Base-by-base conservation (phyloP, 2,797 vertebrate species). In the Pangasius krempfi region DNA sequence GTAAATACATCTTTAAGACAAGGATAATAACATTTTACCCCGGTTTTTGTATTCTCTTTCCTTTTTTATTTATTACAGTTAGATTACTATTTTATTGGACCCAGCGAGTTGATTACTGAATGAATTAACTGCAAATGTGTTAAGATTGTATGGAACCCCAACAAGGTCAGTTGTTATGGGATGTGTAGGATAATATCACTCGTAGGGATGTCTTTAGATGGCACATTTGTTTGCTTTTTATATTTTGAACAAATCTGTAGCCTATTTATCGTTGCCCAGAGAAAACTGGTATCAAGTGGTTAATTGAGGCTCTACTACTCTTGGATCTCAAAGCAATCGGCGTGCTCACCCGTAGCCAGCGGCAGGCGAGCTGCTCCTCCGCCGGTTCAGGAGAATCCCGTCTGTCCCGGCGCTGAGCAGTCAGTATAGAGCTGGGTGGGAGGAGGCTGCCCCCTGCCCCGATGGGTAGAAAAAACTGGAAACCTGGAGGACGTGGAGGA, bases 401-500 rank as follows among this genome's bases (percentile, higher is more conserved):
- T 89, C 96, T 97, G 92, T 98, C 97, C 93, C 96, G 95, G 80
- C 94, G 91, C 22, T 96, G 93, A 6, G 95, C 94, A 64, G 96
- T 94, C 92, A 98, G 97, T 92, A 97, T 92, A 0, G 98, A 94
- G 0, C 97, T 94, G 10, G 98, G 96, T 84, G 98, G 95, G 89
- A 96, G 97, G 94, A 97, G 94, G 25, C 95, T 93, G 0, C 95
- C 94, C 0, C 96, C 96, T 18, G 97, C 96, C 0, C 96, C 94
- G 58, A 98, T 94, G 0, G 98, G 97, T 90, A 98, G 92, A 89
- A 97, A 98, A 90, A 98, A 98, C 79, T 97, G 98, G 92, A 97
- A 98, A 62, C 95, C 94, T 83, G 94, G 13, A 62, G 56, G 85
- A 62, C 76, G 76, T 80, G 56, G 94, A 13, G 91, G 89, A 13